Percentiles rank a stretch among this genome's conserved stretches.
phyloP scores from a whole-genome alignment of 2,888 invertebrate genomes.

The Gibbula magus region DNA sequence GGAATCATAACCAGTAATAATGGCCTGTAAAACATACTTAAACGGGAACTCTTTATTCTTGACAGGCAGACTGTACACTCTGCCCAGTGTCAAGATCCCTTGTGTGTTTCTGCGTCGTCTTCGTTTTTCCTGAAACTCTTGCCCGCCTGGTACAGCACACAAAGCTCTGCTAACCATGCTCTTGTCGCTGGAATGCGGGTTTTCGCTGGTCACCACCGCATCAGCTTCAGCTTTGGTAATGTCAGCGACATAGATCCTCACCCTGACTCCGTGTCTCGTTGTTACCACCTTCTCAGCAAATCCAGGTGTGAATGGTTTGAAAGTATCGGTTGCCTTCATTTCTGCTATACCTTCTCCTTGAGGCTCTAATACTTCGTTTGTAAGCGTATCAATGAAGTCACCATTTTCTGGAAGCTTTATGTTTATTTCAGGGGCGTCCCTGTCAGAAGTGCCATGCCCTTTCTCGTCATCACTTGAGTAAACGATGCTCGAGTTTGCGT shows the following conservation, averaged over 20 bases:
- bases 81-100: neutral
- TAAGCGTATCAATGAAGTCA: no score
- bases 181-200: neutral
- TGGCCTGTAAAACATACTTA: slow-evolving; percentile 9
- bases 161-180: slow-evolving; percentile 16
- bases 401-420: no score
- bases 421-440: no score
- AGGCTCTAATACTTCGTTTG: no score
- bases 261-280: neutral
- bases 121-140: neutral
- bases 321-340: no score
- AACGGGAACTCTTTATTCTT: slow-evolving; percentile 1
- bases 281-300: neutral
- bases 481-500: no score
- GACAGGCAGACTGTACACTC: neutral
- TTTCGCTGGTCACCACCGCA: slow-evolving; percentile 6
- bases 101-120: neutral
- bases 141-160: neutral
- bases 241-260: slow-evolving; percentile 5
- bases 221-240: neutral
- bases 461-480: no score
- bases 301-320: no score
- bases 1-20: neutral
- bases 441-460: no score
- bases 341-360: no score